Conservation (phyloP, 53 echinoderm and acorn worm genomes). For the Echinometra lucunter region DNA sequence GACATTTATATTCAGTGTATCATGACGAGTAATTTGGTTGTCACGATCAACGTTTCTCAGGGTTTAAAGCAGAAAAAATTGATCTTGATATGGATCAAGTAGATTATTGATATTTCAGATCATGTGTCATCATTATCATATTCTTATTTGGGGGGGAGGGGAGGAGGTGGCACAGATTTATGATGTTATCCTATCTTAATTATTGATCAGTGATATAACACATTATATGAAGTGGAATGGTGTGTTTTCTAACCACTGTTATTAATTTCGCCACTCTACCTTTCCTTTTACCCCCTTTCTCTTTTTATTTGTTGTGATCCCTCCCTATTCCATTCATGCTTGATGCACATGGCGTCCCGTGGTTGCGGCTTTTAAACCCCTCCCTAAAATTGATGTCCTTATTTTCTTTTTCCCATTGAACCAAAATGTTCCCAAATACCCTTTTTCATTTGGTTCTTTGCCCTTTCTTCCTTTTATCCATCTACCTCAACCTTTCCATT, state of each 20-base stretch:
- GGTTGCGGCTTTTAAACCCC: background rate
- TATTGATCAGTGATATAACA: background rate
- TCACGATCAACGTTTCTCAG: no score
- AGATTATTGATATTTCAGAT: background rate
- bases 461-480: background rate
- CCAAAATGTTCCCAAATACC: background rate
- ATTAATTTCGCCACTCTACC: background rate
- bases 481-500: background rate
- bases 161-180: background rate
- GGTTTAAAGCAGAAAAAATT: no score
- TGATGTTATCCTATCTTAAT: no score
- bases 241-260: constrained; percentile 14
- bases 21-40: no score
- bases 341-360: background rate
- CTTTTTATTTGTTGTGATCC: constrained; percentile 22
- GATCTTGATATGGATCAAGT: no score
- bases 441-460: background rate
- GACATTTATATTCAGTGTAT: no score
- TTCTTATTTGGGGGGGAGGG: no score
- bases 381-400: background rate
- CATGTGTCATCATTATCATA: no score
- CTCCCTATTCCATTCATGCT: background rate
- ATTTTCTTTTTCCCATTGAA: background rate
- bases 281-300: constrained; percentile 1
- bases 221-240: constrained; percentile 46